Base-by-base conservation (phyloP, 2,888 invertebrate genomes). In the Andrena haemorrhoa region DNA sequence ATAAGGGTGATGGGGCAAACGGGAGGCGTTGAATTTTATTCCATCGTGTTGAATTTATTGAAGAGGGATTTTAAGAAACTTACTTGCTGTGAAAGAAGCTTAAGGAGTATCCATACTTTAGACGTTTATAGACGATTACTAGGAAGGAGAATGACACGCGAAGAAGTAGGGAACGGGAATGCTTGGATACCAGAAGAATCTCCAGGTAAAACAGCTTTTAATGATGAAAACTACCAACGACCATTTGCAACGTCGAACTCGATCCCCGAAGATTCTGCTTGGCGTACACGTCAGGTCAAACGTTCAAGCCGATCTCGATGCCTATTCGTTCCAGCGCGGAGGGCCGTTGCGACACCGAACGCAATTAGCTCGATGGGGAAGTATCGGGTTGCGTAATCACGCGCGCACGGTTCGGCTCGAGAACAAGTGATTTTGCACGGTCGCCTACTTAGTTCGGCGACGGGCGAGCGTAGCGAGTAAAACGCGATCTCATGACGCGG, bases 391-490 rank as follows among this genome's bases (percentile, higher is more conserved):
- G 10, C 71, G 70, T 79, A 69, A 79, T 47, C 64, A n/a, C n/a
- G 2, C 20, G 47, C 68, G 23, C 31, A 49, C 26, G 20, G 58
- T 69, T 63, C 49, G 65, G 5, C 41, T 10, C 7, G 53, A 51
- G 79, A 71, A 66, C 70, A 77, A 77, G 71, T 60, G 29, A 71
- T 76, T 77, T 63, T 71, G 53, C 66, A 64, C 49, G 73, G 63
- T 78, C 78, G 61, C 78, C 78, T 72, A 23, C 23, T 23, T 23
- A 71, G 87, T 84, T 89, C 82, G 79, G 77, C 85, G 49, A 58
- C 51, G 60, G 33, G 29, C 56, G 53, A 63, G 8, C 51, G 53
- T 41, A 56, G 49, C 10, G 53, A 56, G 56, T 16, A 41, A 41
- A 56, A 26, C 23, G 23, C 47, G 69, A 75, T 72, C 69, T 88